These are phyloP conservation scores for Syngnathus rostellatus DNA, from an alignment of 2,797 vertebrate genomes.

Conservation along the genomic window DNA sequence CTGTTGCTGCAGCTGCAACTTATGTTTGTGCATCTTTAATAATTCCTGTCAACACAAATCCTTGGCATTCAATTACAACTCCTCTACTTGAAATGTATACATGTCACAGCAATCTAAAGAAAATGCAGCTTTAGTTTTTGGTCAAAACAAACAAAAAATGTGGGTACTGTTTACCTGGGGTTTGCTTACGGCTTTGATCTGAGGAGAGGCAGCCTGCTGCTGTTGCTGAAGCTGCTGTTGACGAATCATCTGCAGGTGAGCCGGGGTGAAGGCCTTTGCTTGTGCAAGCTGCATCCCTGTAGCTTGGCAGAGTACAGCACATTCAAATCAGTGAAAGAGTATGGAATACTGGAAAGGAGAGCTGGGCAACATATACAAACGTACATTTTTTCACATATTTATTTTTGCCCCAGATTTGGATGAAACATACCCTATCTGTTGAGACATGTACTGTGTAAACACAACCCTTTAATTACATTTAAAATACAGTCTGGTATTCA, in stretches of 20 bases:
- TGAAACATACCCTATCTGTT: too few relatives aligned
- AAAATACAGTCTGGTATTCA: too few relatives aligned
- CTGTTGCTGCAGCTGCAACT: slow-evolving; percentile 76
- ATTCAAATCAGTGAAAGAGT: background rate
- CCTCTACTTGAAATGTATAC: background rate
- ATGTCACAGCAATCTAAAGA: background rate
- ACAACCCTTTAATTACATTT: too few relatives aligned
- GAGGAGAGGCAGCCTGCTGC: slow-evolving; percentile 71
- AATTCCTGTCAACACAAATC: slow-evolving; percentile 68
- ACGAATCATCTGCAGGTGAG: slow-evolving; percentile 78
- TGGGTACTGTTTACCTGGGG: slow-evolving; percentile 66
- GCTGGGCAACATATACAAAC: background rate
- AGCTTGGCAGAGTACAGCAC: slow-evolving; percentile 39
- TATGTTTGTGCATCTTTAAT: slow-evolving; percentile 88
- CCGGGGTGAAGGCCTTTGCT: slow-evolving; percentile 69
- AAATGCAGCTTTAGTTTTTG: background rate
- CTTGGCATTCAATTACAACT: background rate
- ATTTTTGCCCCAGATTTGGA: background rate
- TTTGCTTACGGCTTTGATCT: slow-evolving; percentile 80
- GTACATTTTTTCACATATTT: background rate
- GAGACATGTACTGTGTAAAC: too few relatives aligned
- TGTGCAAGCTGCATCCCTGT: slow-evolving; percentile 70
- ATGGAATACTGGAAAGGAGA: background rate
- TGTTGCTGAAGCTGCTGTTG: slow-evolving; percentile 78
- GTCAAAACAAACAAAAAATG: background rate